Base-by-base conservation (phyloP, 2,888 invertebrate species). In the Steinernema carpocapsae region DNA sequence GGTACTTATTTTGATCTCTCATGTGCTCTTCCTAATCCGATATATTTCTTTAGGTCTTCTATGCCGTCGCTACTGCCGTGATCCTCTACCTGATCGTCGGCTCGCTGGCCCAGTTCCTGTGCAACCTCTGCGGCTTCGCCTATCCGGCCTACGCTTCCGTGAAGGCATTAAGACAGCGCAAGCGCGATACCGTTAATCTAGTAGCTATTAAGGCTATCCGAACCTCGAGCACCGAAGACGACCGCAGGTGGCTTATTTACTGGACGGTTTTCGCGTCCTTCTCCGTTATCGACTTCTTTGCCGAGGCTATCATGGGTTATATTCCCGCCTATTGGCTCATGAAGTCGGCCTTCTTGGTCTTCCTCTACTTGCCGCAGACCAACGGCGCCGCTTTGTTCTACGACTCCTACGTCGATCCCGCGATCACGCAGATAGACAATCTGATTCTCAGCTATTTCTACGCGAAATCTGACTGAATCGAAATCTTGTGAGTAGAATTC, bases 181-280 rank as follows among this genome's bases (percentile, higher is more conserved):
- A 48, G 19, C 17, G n/a, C 48, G 48, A 17, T n/a, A 19, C n/a
- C 2, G 48, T 48, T 48, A 48, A 48, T 48, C 17, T 48, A 4
- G 48, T 17, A 7, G 48, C 48, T 48, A n/a, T 48, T 48, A 78
- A 77, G 74, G 91, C 91, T 1, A 88, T 91, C 59, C 90, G 91
- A 80, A 88, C 88, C 24, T 72, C 78, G 14, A 81, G 85, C 76
- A 90, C 90, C 82, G 89, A 90, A 46, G 79, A 81, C 73, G 80
- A 82, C 72, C 74, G 81, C 22, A 87, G 95, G 89, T 97, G 97
- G 97, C 90, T 64, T 10, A 75, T 75, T 32, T 79, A 80, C 59
- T 79, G 79, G 79, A 75, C 71, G 48, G 79, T 79, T 45, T 79
- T 82, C 32, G 80, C 81, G 32, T 72, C 70, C 56, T 82, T 81